Percentiles rank a stretch among this genome's conserved stretches.
These are phyloP conservation scores for Aphidius colemani DNA, from an alignment of 2,888 invertebrate species.

Conservation along the genomic window DNA sequence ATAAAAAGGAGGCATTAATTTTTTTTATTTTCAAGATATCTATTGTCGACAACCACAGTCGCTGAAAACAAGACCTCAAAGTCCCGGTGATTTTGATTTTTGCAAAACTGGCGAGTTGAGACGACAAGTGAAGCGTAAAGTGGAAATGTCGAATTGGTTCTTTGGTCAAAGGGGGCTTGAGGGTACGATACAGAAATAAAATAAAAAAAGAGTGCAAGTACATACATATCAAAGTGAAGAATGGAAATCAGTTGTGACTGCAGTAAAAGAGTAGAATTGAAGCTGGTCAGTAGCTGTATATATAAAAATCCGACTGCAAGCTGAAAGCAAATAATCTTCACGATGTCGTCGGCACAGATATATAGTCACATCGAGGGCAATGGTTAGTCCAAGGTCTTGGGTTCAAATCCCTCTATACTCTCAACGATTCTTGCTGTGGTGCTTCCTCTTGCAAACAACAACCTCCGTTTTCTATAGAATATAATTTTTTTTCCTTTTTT, in stretches of 20 bases:
- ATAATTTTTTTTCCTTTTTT: constrained; percentile 45
- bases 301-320: too few relatives aligned
- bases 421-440: constrained; percentile 39
- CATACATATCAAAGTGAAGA: not conserved
- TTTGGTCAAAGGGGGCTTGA: not conserved
- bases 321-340: too few relatives aligned
- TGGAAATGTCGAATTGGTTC: not conserved
- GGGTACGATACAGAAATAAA: not conserved
- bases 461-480: constrained; percentile 48
- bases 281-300: too few relatives aligned
- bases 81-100: too few relatives aligned
- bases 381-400: constrained; percentile 60
- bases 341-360: constrained; percentile 40
- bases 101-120: constrained; percentile 7
- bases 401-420: constrained; percentile 50
- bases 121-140: constrained; percentile 2
- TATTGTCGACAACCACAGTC: not conserved
- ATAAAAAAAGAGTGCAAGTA: not conserved
- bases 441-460: constrained; percentile 33
- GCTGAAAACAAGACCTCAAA: not conserved
- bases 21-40: not conserved
- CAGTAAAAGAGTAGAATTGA: too few relatives aligned
- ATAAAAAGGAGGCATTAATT: too few relatives aligned
- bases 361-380: constrained; percentile 58
- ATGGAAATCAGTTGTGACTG: too few relatives aligned